Evolutionary conservation across 92 coral and sea anemone genomes (phyloP).

Genomic region (Pocillopora grandis): DNA sequence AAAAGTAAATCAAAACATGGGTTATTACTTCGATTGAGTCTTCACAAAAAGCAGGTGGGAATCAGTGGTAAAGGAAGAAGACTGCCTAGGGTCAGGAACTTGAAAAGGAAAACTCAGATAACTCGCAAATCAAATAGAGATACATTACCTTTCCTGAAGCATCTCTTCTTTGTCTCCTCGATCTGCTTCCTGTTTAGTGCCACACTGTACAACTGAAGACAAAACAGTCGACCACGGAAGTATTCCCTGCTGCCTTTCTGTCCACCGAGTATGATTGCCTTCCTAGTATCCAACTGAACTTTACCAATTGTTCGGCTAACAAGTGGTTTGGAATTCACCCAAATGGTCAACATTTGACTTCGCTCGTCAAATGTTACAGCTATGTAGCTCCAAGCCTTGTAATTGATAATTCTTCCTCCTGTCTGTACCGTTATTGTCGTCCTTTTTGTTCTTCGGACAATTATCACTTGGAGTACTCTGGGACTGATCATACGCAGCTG

Average conservation of each 20-base stretch:
- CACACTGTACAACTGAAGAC: constrained; percentile 60
- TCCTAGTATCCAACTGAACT: constrained; percentile 40
- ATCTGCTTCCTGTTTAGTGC: constrained; percentile 51
- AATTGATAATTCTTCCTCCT: constrained; percentile 41
- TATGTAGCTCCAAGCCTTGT: constrained; percentile 58
- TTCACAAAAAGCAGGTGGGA: no score
- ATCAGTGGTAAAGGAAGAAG: no score
- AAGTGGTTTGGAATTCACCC: constrained; percentile 35
- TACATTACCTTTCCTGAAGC: constrained; percentile 37
- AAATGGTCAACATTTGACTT: constrained; percentile 25
- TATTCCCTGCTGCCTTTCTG: constrained; percentile 18
- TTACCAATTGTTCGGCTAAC: constrained; percentile 17
- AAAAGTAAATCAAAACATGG: no score
- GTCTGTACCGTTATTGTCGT: constrained; percentile 44
- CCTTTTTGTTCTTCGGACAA: constrained; percentile 47
- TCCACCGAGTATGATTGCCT: constrained; percentile 42
- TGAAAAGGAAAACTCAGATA: not conserved
- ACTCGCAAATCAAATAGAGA: not conserved
- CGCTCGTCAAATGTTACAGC: constrained; percentile 44
- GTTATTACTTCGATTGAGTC: no score
- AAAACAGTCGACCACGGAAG: constrained; percentile 55
- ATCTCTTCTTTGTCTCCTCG: constrained; percentile 53
- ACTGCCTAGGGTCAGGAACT: no score
- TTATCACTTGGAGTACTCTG: constrained; percentile 47
- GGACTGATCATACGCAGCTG: constrained; percentile 49